phyloP scores from a whole-genome alignment of 2,797 vertebrate genomes.

The Coregonus ussuriensis region DNA sequence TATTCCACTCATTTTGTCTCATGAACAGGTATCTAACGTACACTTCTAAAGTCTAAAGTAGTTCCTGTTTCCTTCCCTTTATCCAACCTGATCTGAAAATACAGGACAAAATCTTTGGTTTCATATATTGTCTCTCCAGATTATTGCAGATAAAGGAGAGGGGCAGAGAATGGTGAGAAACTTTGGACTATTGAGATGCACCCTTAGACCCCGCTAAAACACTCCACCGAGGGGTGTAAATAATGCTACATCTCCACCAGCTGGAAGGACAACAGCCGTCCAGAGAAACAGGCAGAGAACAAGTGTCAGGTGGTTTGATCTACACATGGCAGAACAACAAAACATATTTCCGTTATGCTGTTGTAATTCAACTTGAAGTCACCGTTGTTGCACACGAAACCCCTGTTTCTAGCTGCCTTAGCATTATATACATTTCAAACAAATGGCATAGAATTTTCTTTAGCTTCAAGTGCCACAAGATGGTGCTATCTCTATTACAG shows the following conservation, averaged over 20 bases:
- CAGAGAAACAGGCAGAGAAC: constrained; percentile 43
- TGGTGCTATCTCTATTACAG: constrained; percentile 10
- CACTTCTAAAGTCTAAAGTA: too few relatives aligned
- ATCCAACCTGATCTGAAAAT: background rate
- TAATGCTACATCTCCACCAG: constrained; percentile 61
- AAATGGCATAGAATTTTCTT: background rate
- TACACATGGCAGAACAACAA: constrained; percentile 29
- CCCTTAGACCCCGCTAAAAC: background rate
- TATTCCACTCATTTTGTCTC: too few relatives aligned
- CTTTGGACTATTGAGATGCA: background rate
- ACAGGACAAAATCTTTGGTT: background rate
- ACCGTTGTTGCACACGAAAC: background rate
- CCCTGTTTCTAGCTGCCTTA: background rate
- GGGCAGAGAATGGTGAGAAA: background rate
- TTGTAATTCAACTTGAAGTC: background rate
- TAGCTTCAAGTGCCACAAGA: background rate
- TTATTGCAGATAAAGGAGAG: background rate
- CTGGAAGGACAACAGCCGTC: constrained; percentile 38
- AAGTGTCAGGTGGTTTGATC: constrained; percentile 46
- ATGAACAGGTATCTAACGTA: too few relatives aligned
- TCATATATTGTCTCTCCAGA: background rate
- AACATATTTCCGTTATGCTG: constrained; percentile 27
- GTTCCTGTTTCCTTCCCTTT: too few relatives aligned
- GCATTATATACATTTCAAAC: background rate
- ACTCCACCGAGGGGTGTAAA: background rate